Conservation (phyloP, 2,888 invertebrate genomes). For the Caenorhabditis drosophilae region DNA sequence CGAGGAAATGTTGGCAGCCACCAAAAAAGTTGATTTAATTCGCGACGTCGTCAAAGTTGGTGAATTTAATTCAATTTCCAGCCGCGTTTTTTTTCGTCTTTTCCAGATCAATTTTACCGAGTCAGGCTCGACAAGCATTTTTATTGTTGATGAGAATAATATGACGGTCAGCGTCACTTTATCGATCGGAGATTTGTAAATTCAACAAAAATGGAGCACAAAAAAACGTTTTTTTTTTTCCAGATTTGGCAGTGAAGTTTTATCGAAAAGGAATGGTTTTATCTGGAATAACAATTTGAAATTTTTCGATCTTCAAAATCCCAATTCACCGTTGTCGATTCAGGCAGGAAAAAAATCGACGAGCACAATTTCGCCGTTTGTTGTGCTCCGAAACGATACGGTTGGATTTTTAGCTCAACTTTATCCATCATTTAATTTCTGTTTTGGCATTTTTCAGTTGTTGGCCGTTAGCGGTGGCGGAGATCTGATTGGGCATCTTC, state of each 20-base stretch:
- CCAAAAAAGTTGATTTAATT: no score
- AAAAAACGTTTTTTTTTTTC: background rate
- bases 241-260: constrained; percentile 25
- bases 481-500: constrained; percentile 15
- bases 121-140: constrained; percentile 20
- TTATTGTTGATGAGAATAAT: constrained; percentile 37
- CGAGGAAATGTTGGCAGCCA: constrained; percentile 13
- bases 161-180: constrained; percentile 29
- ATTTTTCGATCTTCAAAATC: constrained; percentile 24
- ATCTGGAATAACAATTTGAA: constrained; percentile 32
- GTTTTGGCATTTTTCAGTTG: no score
- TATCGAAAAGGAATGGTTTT: constrained; percentile 16
- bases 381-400: constrained; percentile 20
- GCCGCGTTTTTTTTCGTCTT: no score
- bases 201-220: background rate
- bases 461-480: constrained; percentile 18
- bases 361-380: constrained; percentile 22
- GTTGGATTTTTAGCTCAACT: no score
- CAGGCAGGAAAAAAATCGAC: constrained; percentile 43
- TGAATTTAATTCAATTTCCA: no score
- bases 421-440: no score
- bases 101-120: constrained; percentile 21
- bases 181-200: constrained; percentile 37
- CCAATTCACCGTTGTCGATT: constrained; percentile 17
- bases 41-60: no score